A percentile compares a stretch with the other conserved stretches of the same genome.
Conservation (phyloP, 2,888 invertebrate genomes). For the Nomada fabriciana region DNA sequence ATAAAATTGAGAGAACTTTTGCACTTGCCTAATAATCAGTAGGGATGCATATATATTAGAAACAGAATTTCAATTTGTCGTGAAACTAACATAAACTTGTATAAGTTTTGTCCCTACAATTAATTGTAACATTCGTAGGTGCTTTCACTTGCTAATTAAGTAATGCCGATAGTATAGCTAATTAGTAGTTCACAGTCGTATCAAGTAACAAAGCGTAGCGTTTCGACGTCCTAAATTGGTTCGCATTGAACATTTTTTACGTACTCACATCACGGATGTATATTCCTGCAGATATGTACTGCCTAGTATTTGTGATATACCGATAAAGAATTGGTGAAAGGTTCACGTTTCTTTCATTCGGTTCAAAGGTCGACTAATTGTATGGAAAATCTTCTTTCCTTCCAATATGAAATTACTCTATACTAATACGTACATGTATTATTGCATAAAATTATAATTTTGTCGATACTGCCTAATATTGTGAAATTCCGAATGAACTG, state of each 20-base stretch:
- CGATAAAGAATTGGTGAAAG: neutral
- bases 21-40: too few relatives aligned
- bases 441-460: too few relatives aligned
- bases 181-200: conserved; percentile 34
- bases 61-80: neutral
- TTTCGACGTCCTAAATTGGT: conserved; percentile 36
- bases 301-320: too few relatives aligned
- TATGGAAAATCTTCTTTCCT: too few relatives aligned
- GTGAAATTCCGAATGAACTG: too few relatives aligned
- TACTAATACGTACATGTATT: too few relatives aligned
- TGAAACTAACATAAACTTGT: neutral
- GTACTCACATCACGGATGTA: neutral
- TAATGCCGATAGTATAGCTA: conserved; percentile 12
- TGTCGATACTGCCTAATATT: too few relatives aligned
- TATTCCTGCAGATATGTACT: neutral
- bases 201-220: conserved; percentile 13
- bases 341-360: neutral
- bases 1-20: too few relatives aligned
- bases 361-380: neutral
- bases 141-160: conserved; percentile 35
- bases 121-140: conserved; percentile 16
- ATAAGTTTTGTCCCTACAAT: neutral
- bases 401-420: too few relatives aligned
- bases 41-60: too few relatives aligned
- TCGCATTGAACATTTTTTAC: conserved; percentile 20